Conservation (phyloP, 30 jellyfish, hydroid and myxozoan species). For the Nemopilema nomurai region DNA sequence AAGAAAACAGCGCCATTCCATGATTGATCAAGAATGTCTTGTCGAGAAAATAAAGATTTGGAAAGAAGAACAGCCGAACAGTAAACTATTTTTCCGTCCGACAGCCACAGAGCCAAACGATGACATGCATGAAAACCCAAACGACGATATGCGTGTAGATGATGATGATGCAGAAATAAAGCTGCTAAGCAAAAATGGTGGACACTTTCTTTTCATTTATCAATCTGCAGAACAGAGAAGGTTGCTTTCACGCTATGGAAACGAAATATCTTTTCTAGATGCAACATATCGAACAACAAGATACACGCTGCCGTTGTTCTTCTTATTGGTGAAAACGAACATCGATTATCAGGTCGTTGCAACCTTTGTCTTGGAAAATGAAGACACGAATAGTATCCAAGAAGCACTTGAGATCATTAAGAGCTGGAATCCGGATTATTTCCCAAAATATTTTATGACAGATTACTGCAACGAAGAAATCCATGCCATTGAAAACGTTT, state of each 20-base stretch:
- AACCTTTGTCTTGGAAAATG: slow-evolving; percentile 47
- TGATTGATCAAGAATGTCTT: slow-evolving; percentile 64
- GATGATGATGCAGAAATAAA: slow-evolving; percentile 17
- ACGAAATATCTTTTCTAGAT: slow-evolving; percentile 53
- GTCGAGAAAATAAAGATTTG: slow-evolving; percentile 7
- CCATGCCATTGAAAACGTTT: slow-evolving; percentile 1
- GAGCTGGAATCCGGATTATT: slow-evolving; percentile 17
- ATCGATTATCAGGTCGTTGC: slow-evolving; percentile 57
- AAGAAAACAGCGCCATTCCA: slow-evolving; percentile 34
- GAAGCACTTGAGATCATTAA: slow-evolving; percentile 24
- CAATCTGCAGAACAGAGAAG: slow-evolving; percentile 46
- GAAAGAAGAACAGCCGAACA: slow-evolving; percentile 27
- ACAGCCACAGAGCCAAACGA: neutral
- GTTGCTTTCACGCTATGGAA: slow-evolving; percentile 52
- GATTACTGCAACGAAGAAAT: slow-evolving; percentile 26
- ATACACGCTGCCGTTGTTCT: slow-evolving; percentile 55
- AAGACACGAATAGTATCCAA: slow-evolving; percentile 1
- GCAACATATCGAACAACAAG: slow-evolving; percentile 55
- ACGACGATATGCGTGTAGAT: slow-evolving; percentile 2
- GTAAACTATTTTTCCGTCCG: neutral
- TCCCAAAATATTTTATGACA: slow-evolving; percentile 24
- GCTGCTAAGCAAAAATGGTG: neutral
- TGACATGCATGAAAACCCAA: neutral
- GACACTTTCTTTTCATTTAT: slow-evolving; percentile 33
- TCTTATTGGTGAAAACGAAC: slow-evolving; percentile 54